Conservation (phyloP, 2,113 vertebrate species). For the Macrotis lagotis region DNA sequence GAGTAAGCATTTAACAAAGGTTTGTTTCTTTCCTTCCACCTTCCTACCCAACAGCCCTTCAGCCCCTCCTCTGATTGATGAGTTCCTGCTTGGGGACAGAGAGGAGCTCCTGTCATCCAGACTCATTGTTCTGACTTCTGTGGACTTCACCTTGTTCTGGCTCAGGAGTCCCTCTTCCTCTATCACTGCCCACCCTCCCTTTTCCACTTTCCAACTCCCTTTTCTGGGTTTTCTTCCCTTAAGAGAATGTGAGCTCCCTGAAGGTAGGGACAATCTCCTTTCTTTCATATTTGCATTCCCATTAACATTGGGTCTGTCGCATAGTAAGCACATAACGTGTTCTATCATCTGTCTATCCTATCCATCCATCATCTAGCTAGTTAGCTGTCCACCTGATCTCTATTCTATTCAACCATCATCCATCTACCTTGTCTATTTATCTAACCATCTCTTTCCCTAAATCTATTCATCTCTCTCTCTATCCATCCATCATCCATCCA, state of each 20-base stretch:
- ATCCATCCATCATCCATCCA: not conserved
- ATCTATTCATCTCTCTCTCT: not conserved
- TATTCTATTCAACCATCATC: no score
- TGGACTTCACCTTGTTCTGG: not conserved
- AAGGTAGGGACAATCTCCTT: not conserved
- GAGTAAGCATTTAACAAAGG: not conserved
- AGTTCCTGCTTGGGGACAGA: not conserved
- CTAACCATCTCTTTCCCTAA: no score
- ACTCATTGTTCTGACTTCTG: not conserved
- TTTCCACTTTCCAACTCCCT: not conserved
- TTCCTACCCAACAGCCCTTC: not conserved
- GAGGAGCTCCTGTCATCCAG: not conserved
- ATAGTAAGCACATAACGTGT: not conserved
- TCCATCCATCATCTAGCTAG: no score
- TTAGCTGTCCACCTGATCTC: no score
- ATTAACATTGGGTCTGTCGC: not conserved
- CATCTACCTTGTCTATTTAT: no score
- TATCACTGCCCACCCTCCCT: not conserved
- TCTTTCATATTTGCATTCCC: not conserved
- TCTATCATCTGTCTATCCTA: not conserved
- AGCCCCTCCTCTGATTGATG: not conserved
- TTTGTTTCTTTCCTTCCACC: not conserved
- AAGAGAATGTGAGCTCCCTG: not conserved
- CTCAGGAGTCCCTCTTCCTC: not conserved
- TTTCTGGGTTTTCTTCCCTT: not conserved